A percentile compares a stretch with the other conserved stretches of the same genome.
Conservation (phyloP, 2,113 vertebrate species). For the Phoxinus phoxinus region DNA sequence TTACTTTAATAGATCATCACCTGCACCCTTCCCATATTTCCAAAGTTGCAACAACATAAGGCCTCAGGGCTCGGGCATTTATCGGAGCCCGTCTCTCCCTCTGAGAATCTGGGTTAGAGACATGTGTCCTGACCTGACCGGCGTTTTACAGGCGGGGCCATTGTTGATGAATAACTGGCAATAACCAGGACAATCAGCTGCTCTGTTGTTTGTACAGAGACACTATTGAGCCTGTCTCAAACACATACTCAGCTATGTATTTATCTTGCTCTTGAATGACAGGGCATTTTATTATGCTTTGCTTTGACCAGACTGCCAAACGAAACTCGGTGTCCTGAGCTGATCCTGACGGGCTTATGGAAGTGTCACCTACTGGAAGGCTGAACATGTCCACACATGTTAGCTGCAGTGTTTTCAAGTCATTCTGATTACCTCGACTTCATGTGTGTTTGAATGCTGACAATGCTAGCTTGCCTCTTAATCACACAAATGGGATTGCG, state of each 20-base stretch:
- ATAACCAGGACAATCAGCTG: constrained; percentile 46
- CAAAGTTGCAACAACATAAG: neutral
- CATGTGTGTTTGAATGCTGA: neutral
- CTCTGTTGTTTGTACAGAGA: constrained; percentile 49
- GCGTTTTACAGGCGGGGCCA: constrained; percentile 41
- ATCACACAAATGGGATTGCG: neutral
- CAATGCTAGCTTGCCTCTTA: neutral
- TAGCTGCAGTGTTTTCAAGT: neutral
- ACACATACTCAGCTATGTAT: constrained; percentile 34
- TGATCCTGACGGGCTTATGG: neutral
- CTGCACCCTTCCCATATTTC: neutral
- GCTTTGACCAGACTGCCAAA: constrained; percentile 5
- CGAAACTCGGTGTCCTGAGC: neutral
- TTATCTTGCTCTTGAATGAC: constrained; percentile 21
- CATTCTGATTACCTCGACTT: neutral
- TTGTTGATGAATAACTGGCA: constrained; percentile 53
- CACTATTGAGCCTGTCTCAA: constrained; percentile 25
- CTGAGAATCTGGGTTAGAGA: constrained; percentile 28
- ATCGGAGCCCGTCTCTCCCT: constrained; percentile 4
- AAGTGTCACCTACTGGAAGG: neutral
- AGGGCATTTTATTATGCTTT: constrained; percentile 21
- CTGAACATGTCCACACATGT: neutral
- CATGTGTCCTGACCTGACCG: constrained; percentile 50
- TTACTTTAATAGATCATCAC: constrained; percentile 10
- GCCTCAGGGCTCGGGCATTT: neutral